Conservation (phyloP, 2,888 invertebrate species). For the Allophyes oxyacanthae region DNA sequence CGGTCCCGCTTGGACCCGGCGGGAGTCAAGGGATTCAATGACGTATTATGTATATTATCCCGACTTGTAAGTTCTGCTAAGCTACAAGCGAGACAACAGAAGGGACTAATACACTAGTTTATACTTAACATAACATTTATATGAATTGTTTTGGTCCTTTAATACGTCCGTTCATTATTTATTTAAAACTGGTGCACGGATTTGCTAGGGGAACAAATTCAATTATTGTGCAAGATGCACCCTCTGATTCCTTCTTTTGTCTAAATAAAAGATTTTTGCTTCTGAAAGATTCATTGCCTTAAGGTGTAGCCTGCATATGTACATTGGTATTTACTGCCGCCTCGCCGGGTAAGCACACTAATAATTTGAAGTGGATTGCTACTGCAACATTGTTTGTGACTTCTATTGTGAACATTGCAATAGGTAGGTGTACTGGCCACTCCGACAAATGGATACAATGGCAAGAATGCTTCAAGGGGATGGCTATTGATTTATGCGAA, state of each 20-base stretch:
- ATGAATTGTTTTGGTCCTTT: slow-evolving; percentile 23
- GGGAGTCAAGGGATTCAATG: slow-evolving; percentile 58
- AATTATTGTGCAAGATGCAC: slow-evolving; percentile 50
- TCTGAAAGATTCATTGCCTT: slow-evolving; percentile 54
- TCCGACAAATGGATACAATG: slow-evolving; percentile 50
- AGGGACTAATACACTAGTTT: slow-evolving; percentile 19
- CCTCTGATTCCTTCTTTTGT: slow-evolving; percentile 32
- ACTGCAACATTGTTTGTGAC: slow-evolving; percentile 63
- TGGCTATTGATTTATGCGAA: slow-evolving; percentile 43
- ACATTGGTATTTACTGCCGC: slow-evolving; percentile 50
- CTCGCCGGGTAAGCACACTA: slow-evolving; percentile 56
- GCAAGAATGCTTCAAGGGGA: slow-evolving; percentile 40
- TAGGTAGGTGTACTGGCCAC: slow-evolving; percentile 34
- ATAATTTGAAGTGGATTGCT: slow-evolving; percentile 67
- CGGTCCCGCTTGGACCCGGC: slow-evolving; percentile 50
- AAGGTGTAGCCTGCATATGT: slow-evolving; percentile 53
- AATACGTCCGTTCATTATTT: slow-evolving; percentile 35
- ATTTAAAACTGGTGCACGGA: slow-evolving; percentile 43
- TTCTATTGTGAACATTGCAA: slow-evolving; percentile 49
- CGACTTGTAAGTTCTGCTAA: slow-evolving; percentile 44
- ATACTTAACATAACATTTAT: slow-evolving; percentile 12
- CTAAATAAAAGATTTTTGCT: slow-evolving; percentile 55
- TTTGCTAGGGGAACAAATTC: slow-evolving; percentile 49
- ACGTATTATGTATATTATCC: slow-evolving; percentile 56
- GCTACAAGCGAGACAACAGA: slow-evolving; percentile 36